Conservation (phyloP, 2,113 vertebrate species). For the Archilochus colubris region DNA sequence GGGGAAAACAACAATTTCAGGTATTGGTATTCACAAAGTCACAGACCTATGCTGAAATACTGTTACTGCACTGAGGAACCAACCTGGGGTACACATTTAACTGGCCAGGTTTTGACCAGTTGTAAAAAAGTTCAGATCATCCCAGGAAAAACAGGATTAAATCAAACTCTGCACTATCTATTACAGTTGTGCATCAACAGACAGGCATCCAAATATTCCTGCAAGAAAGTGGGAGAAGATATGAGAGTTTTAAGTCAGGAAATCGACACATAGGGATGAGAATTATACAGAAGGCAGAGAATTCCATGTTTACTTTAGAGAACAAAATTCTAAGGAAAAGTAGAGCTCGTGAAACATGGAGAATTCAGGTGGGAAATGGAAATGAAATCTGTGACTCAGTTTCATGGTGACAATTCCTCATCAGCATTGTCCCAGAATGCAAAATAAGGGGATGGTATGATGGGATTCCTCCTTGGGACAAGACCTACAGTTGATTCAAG, state of each 20-base stretch:
- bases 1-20: not conserved
- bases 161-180: not conserved
- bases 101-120: not conserved
- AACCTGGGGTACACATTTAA: not conserved
- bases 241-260: not conserved
- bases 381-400: not conserved
- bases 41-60: not conserved
- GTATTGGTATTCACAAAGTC: not conserved
- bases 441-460: not conserved
- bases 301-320: not conserved
- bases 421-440: accelerated
- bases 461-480: not conserved
- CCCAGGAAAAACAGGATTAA: not conserved
- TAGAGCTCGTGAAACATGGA: not conserved
- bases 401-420: not conserved
- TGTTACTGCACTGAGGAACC: not conserved
- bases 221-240: not conserved
- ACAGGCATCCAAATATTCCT: not conserved
- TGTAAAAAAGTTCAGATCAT: not conserved
- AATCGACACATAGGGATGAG: not conserved
- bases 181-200: not conserved
- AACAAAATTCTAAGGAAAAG: not conserved
- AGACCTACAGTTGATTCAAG: not conserved
- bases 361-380: not conserved
- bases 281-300: not conserved